These are phyloP conservation scores for Vanessa cardui DNA, from an alignment of 2,888 invertebrate species.

Conservation along the genomic window DNA sequence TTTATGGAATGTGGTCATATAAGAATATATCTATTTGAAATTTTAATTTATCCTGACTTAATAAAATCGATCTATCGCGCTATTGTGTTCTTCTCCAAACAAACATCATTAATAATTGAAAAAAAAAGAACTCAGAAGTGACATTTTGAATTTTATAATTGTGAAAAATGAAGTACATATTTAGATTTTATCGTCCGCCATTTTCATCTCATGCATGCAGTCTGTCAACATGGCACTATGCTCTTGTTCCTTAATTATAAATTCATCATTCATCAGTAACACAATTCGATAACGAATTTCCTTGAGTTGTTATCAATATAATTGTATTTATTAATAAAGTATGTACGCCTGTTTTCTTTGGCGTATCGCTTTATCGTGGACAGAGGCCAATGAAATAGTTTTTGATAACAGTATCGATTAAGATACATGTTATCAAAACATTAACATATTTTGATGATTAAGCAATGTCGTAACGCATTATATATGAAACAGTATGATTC, in stretches of 20 bases:
- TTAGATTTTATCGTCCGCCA: no score
- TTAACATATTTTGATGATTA: conserved; percentile 10
- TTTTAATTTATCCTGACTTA: no score
- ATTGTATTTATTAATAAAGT: conserved; percentile 5
- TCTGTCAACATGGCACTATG: not conserved
- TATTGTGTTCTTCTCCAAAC: no score
- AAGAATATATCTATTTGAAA: no score
- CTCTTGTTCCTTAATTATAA: not conserved
- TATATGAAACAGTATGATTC: no score
- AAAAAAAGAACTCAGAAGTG: no score
- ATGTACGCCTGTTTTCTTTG: not conserved
- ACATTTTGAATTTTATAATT: no score
- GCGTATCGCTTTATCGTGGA: conserved; percentile 1
- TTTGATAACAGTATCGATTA: not conserved
- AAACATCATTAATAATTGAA: no score
- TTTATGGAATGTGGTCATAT: no score
- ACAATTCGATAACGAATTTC: not conserved
- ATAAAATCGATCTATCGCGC: no score
- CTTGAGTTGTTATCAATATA: not conserved
- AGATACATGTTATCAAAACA: conserved; percentile 7
- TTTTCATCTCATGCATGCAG: not conserved
- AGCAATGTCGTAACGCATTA: not conserved
- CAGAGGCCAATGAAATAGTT: conserved; percentile 11
- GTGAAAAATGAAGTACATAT: no score
- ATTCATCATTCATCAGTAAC: not conserved